Evolutionary conservation across 2,113 vertebrate species (phyloP).

Genomic region (Jacana jacana): DNA sequence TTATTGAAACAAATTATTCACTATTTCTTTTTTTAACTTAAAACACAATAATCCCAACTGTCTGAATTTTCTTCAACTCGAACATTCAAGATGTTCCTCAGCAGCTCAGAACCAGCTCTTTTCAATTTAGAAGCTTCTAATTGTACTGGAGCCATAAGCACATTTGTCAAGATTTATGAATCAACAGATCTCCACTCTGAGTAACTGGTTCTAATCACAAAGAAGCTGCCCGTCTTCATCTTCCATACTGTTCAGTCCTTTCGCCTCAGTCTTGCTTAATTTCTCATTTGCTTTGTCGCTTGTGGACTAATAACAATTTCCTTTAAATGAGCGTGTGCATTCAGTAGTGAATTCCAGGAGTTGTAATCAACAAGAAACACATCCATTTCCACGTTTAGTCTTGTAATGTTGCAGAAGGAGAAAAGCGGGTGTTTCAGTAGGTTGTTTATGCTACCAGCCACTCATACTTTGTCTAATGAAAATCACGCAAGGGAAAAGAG

Average conservation of each 20-base stretch:
- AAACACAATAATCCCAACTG: not conserved
- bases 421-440: not conserved
- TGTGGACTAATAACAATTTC: not conserved
- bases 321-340: not conserved
- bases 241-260: not conserved
- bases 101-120: not conserved
- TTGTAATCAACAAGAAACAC: not conserved
- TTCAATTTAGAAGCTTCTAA: not conserved
- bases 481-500: not conserved
- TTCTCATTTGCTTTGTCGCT: constrained; percentile 13
- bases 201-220: not conserved
- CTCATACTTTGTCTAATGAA: not conserved
- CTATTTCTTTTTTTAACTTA: not conserved
- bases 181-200: not conserved
- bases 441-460: not conserved
- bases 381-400: not conserved
- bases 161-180: constrained; percentile 40
- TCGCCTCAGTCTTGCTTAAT: constrained; percentile 16
- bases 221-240: not conserved
- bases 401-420: not conserved
- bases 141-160: not conserved
- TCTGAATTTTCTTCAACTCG: not conserved
- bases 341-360: not conserved
- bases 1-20: not conserved
- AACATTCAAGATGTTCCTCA: not conserved